Base-by-base conservation (phyloP, 2,888 invertebrate species). In the Enchytraeus crypticus region DNA sequence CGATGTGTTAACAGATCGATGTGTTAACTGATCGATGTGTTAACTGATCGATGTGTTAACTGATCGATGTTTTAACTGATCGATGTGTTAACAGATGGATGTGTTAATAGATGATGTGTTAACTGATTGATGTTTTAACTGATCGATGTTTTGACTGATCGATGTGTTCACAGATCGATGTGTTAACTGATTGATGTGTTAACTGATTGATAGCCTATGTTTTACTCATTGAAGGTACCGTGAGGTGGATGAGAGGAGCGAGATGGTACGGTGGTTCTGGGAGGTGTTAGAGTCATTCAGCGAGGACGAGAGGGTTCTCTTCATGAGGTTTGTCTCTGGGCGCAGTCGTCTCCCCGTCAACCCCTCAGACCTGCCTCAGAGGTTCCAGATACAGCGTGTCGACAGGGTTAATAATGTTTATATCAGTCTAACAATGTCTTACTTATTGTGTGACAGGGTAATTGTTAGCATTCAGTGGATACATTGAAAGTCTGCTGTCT, bases 241-340 rank as follows among this genome's bases (percentile, higher is more conserved):
- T 45, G 85, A 85, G 73, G 78, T 85, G 68, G 84, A 85, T 70
- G 85, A 85, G 73, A 82, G 79, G 64, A 82, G 83, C 72, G 81
- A 82, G 63, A 74, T 85, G 57, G 83, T 85, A 1, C 80, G 83
- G 68, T 85, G 85, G 85, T 78, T 86, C 67, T 86, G 85, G 85
- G 80, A 81, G 64, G 84, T 84, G 64, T 77, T 86, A 59, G 84
- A 85, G 71, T 79, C 78, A 53, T 85, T 86, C 75, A 83, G 82
- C 5, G 84, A 85, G 71, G 82, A 82, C 26, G 85, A 86, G 72
- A 77, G 84, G 63, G 84, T 85, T 21, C 80, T 85, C 46, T 86
- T 86, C 73, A 82, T 86, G 81, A 76, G 85, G 66, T 86, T 86
- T 75, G 85, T 86, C 5, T 85, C 85, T 1, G 86, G 86, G 2